Conservation (phyloP, 2,888 invertebrate genomes). For the Ditylenchus weischeri region DNA sequence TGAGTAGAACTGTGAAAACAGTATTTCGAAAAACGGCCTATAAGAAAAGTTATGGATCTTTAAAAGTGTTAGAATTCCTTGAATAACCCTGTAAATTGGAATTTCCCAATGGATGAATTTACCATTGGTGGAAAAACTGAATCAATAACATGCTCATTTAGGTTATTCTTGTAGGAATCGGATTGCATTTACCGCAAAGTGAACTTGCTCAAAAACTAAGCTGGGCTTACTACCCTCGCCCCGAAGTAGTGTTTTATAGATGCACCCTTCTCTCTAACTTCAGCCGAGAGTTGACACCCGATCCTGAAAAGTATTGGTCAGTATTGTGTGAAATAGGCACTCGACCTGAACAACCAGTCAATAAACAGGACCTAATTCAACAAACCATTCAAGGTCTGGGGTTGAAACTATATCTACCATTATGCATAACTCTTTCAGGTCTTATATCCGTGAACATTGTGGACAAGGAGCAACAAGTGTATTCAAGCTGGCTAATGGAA, state of each 20-base stretch:
- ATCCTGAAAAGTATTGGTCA: slow-evolving; percentile 41
- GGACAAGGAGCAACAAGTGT: slow-evolving; percentile 26
- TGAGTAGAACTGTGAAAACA: too few relatives aligned
- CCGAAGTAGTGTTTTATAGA: slow-evolving; percentile 39
- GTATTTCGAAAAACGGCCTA: too few relatives aligned
- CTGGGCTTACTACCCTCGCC: slow-evolving; percentile 48
- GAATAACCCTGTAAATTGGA: too few relatives aligned
- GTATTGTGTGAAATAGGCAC: slow-evolving; percentile 47
- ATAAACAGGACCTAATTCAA: slow-evolving; percentile 29
- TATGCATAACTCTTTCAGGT: slow-evolving; percentile 25
- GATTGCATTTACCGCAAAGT: slow-evolving; percentile 39
- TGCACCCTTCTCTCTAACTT: slow-evolving; percentile 52
- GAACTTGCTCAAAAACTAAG: slow-evolving; percentile 33
- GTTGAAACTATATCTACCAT: slow-evolving; percentile 3
- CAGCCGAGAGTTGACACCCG: slow-evolving; percentile 41
- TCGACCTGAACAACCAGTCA: slow-evolving; percentile 27
- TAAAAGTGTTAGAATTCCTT: too few relatives aligned
- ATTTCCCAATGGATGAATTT: too few relatives aligned
- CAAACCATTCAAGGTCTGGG: slow-evolving; percentile 33
- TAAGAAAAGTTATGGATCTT: too few relatives aligned
- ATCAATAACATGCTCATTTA: slow-evolving; percentile 5
- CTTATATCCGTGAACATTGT: slow-evolving; percentile 33
- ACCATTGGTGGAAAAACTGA: too few relatives aligned
- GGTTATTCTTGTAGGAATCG: slow-evolving; percentile 43
- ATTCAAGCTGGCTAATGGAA: slow-evolving; percentile 34